phyloP scores from a whole-genome alignment of 2,113 vertebrate genomes.

The Dicerorhinus sumatrensis region DNA sequence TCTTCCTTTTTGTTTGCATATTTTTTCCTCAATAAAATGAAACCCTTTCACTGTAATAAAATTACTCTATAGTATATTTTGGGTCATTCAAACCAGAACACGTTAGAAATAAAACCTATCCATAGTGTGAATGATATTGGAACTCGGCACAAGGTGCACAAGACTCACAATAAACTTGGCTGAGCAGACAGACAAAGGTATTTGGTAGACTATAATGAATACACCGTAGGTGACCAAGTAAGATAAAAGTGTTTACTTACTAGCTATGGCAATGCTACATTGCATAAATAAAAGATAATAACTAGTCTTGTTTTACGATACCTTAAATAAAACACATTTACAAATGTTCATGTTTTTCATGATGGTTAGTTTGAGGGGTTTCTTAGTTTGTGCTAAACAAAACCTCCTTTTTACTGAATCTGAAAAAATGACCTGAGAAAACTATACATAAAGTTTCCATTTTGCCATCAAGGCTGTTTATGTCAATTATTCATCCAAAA shows the following conservation, averaged over 20 bases:
- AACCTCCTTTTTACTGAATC: constrained; percentile 13
- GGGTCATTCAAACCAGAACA: neutral
- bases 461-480: neutral
- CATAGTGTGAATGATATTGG: neutral
- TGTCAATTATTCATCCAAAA: constrained; percentile 6
- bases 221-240: neutral
- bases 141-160: neutral
- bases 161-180: neutral
- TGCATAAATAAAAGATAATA: neutral
- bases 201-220: neutral
- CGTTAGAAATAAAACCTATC: neutral
- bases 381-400: constrained; percentile 8
- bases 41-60: neutral
- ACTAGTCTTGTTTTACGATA: constrained; percentile 2
- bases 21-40: constrained; percentile 25
- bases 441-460: neutral
- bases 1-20: neutral
- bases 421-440: constrained; percentile 10
- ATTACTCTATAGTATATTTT: neutral
- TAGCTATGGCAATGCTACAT: neutral
- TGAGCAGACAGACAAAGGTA: neutral
- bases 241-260: neutral
- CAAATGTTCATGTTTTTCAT: neutral
- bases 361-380: neutral
- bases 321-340: constrained; percentile 6